Conservation (phyloP, 2,797 vertebrate species). For the Octomys mimax region DNA sequence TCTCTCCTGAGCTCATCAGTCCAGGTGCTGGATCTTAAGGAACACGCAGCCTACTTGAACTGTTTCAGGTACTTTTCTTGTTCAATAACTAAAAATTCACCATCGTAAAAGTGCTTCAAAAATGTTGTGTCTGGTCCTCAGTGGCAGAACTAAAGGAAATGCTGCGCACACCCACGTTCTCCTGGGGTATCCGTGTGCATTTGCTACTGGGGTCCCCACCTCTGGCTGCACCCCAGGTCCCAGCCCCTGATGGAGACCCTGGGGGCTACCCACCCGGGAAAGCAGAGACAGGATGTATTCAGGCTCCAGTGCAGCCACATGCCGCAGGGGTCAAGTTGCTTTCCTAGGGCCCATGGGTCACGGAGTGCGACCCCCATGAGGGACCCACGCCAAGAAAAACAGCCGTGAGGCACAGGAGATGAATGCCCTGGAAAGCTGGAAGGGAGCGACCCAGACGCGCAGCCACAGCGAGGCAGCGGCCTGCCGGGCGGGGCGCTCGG, state of each 20-base stretch:
- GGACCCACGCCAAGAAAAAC: not conserved
- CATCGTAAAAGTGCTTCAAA: not conserved
- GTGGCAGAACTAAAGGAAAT: not conserved
- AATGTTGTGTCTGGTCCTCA: not conserved
- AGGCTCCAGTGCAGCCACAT: not conserved
- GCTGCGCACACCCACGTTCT: not conserved
- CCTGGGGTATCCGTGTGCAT: accelerated
- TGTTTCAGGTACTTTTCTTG: not conserved
- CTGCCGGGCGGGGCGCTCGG: not conserved
- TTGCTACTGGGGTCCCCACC: not conserved
- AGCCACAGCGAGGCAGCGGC: not conserved
- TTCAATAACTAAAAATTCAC: not conserved
- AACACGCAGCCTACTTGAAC: not conserved
- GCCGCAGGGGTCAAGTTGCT: not conserved
- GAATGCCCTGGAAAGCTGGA: not conserved
- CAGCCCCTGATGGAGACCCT: not conserved
- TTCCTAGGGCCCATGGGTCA: too few relatives aligned
- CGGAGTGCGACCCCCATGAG: too few relatives aligned
- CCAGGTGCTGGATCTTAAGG: not conserved
- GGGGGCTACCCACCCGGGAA: not conserved
- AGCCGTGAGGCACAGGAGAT: not conserved
- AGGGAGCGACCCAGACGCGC: not conserved
- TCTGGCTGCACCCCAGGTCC: not conserved
- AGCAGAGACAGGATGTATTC: not conserved
- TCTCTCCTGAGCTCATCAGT: not conserved